Conservation (phyloP, 1,140 invertebrate genomes). For the Lepidurus apus region DNA sequence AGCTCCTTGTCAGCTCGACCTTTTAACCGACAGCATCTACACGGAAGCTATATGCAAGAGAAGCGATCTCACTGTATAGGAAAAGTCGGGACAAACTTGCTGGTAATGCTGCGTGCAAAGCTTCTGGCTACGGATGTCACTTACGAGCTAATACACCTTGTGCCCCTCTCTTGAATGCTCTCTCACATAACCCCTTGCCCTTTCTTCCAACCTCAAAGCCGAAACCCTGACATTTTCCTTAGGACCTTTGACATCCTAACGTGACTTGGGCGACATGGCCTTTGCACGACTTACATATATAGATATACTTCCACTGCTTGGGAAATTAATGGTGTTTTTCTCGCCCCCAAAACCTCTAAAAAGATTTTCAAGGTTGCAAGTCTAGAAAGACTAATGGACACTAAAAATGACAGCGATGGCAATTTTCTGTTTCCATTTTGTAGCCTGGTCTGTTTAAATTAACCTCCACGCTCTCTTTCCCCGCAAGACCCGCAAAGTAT, state of each 20-base stretch:
- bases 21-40: no score
- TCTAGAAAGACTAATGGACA: background rate
- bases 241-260: background rate
- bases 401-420: background rate
- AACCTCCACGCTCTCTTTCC: background rate
- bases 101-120: conserved; percentile 4
- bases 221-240: background rate
- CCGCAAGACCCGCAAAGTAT: background rate
- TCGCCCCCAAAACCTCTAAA: background rate
- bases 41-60: no score
- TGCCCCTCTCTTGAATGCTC: background rate
- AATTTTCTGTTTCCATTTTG: background rate
- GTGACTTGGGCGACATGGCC: background rate
- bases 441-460: background rate
- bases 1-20: no score
- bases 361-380: background rate
- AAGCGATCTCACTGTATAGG: no score
- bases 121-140: conserved; percentile 12
- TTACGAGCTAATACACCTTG: conserved; percentile 4
- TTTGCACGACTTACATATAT: background rate
- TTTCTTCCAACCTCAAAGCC: background rate
- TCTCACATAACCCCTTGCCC: conserved; percentile 12
- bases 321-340: conserved; percentile 6
- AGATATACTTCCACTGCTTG: background rate
- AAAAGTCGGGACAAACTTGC: background rate